Base-by-base conservation (phyloP, 2,113 vertebrate species). In the Caracal caracal region DNA sequence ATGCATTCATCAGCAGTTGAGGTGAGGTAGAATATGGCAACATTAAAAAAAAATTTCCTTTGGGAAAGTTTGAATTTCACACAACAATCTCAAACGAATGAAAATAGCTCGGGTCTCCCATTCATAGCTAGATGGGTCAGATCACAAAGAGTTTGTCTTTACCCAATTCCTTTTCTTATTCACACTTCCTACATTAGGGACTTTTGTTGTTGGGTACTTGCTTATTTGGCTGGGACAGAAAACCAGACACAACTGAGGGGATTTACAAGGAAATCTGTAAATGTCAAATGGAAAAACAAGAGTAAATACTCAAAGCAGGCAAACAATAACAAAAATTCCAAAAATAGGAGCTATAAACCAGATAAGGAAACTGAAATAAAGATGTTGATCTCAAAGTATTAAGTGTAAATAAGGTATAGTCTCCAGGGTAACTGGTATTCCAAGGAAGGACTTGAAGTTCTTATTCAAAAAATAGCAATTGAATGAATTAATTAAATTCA, bases 141-240 rank as follows among this genome's bases (percentile, higher is more conserved):
- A 88, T 91, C 61, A 93, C 33, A 83, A 90, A 94, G 61, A 70
- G 4, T 26, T 92, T 96, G n/a, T 76, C 28, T 96, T 56, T 78
- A 81, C 5, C 1, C 24, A 47, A 93, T 96, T 95, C 35, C 59
- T 92, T 94, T 97, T 47, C n/a, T 85, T 33, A 5, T 43, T 87
- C 16, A 93, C 10, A 56, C 10, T 93, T 94, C 12, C 16, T 85
- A 10, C 49, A 35, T 70, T 83, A 49, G 35, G 59, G 2, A 37
- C 2, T 80, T 84, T 93, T 76, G 79, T 79, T 89, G 47, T 76
- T 79, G n/a, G 56, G 40, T 59, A 19, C 19, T 87, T 93, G 13
- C 22, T 53, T 91, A 2, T 78, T 94, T 71, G 73, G 37, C 6
- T 80, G 22, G 20, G 13, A 51, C 43, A 84, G 63, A 68, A 94